Percentiles rank a stretch among this genome's conserved stretches.
These are phyloP conservation scores for Argya squamiceps DNA, from an alignment of 2,797 vertebrate species.

Conservation along the genomic window DNA sequence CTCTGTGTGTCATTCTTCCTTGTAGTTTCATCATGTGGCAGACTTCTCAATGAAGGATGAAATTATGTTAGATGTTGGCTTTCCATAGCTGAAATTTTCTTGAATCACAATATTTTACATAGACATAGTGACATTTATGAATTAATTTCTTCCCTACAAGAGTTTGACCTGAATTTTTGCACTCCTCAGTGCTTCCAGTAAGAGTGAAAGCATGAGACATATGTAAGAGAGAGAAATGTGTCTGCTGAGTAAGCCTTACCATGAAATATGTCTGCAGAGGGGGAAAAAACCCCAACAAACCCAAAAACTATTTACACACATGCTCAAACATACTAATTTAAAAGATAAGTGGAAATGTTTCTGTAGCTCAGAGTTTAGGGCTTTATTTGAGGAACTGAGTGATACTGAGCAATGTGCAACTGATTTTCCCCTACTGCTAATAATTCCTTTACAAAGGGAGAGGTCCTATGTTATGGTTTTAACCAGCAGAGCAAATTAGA, in stretches of 20 bases:
- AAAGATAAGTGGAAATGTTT: neutral
- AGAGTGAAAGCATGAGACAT: neutral
- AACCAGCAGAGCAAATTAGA: neutral
- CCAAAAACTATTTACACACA: neutral
- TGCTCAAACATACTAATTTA: neutral
- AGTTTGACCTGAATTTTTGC: constrained; percentile 17
- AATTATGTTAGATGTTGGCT: neutral
- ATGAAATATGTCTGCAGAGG: neutral
- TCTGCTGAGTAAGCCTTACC: neutral
- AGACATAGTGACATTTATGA: neutral
- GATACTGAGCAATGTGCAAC: neutral
- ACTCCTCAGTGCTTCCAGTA: neutral
- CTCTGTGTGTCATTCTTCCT: neutral
- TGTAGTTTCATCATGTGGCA: neutral
- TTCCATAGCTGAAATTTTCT: neutral
- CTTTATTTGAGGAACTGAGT: neutral
- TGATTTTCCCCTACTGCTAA: neutral
- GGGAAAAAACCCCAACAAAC: neutral
- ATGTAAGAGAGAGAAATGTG: neutral
- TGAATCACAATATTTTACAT: neutral
- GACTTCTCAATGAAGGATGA: constrained; percentile 9
- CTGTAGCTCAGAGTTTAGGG: neutral
- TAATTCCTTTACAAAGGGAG: neutral
- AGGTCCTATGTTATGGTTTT: neutral
- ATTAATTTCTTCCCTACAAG: neutral